A percentile compares a stretch with the other conserved stretches of the same genome.
Evolutionary conservation across 2,888 invertebrate genomes (phyloP).

Genomic region (Tetranychus piercei): DNA sequence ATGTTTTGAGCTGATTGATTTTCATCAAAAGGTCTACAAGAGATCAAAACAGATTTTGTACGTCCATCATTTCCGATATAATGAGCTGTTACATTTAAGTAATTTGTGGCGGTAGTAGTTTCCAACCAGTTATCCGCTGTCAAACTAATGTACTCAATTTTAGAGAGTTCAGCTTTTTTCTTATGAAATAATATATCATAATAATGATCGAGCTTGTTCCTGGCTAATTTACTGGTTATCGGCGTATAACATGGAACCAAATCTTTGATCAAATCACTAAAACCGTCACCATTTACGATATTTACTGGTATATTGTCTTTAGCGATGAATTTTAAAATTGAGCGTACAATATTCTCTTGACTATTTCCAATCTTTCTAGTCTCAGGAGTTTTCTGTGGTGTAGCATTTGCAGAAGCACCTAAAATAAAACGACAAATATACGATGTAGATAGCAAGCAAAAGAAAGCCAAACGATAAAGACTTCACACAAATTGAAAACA

Average conservation of each 20-base stretch:
- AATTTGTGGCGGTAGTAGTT: neutral
- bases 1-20: neutral
- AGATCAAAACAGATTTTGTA: neutral
- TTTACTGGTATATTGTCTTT: slow-evolving; percentile 5
- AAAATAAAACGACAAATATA: too few species aligned
- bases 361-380: neutral
- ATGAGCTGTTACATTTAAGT: neutral
- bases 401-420: neutral
- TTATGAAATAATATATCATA: neutral
- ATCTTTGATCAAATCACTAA: slow-evolving; percentile 7
- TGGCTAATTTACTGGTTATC: neutral
- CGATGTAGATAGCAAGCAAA: too few species aligned
- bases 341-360: neutral
- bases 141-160: slow-evolving; percentile 3
- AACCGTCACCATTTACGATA: neutral
- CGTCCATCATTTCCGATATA: neutral
- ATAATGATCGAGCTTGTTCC: neutral
- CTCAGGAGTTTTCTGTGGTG: neutral
- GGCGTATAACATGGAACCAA: slow-evolving; percentile 1
- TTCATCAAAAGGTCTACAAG: slow-evolving; percentile 4
- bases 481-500: too few species aligned
- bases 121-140: neutral
- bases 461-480: too few species aligned
- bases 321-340: slow-evolving; percentile 2
- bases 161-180: neutral